These are phyloP conservation scores for Drosophila sordidula DNA, from an alignment of 2,888 invertebrate genomes.

Conservation along the genomic window DNA sequence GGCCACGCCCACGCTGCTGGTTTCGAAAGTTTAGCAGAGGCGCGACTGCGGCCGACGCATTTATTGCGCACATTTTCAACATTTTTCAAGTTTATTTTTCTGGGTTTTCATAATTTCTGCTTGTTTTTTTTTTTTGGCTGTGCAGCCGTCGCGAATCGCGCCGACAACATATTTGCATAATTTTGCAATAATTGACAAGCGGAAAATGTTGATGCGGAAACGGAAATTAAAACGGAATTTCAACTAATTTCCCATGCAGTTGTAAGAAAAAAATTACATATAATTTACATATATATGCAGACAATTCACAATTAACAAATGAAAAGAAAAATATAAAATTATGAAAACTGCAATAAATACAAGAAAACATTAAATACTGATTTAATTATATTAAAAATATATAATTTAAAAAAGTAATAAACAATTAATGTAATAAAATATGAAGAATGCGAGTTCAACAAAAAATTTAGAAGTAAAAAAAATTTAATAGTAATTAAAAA, in stretches of 20 bases:
- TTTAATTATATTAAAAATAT: neutral
- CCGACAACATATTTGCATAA: constrained; percentile 71
- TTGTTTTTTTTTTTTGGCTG: constrained; percentile 10
- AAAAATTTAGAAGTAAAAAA: neutral
- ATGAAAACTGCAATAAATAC: constrained; percentile 3
- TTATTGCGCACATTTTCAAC: constrained; percentile 63
- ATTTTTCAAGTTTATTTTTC: constrained; percentile 54
- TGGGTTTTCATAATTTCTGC: constrained; percentile 1
- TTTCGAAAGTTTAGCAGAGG: neutral
- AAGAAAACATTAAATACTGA: constrained; percentile 4
- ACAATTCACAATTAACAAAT: constrained; percentile 19
- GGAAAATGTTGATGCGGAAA: constrained; percentile 76
- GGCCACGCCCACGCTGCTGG: constrained; percentile 24
- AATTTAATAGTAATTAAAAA: constrained; percentile 6
- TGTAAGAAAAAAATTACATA: constrained; percentile 15
- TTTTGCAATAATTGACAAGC: constrained; percentile 79
- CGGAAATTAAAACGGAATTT: constrained; percentile 77
- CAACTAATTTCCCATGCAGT: constrained; percentile 60
- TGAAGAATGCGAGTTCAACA: no score
- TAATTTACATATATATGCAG: neutral
- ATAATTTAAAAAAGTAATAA: neutral
- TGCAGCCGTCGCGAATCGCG: constrained; percentile 18
- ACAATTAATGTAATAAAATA: no score
- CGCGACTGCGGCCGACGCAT: constrained; percentile 47
- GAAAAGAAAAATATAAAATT: constrained; percentile 5